Conservation (phyloP, 2,113 vertebrate species). For the Dasyprocta punctata region DNA sequence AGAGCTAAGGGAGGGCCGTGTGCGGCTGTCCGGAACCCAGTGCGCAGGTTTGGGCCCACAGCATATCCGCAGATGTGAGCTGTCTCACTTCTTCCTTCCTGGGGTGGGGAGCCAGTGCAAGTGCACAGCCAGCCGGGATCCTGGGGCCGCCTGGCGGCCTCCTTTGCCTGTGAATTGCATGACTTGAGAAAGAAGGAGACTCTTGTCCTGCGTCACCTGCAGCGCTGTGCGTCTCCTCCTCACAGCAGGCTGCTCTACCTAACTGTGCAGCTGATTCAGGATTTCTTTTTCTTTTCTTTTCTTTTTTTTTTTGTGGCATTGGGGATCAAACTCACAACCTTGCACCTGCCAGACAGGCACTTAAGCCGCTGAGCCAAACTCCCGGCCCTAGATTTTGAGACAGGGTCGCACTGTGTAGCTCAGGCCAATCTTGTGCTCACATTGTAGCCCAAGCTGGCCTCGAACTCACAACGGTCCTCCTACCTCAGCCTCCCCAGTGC, state of each 20-base stretch:
- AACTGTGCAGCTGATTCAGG: neutral
- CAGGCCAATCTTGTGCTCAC: no score
- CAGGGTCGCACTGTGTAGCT: no score
- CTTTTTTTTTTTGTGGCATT: no score
- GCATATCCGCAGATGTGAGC: neutral
- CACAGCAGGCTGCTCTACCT: neutral
- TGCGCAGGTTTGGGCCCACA: neutral
- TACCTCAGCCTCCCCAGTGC: no score
- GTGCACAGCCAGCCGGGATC: neutral
- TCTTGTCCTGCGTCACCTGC: neutral
- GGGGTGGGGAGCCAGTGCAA: neutral
- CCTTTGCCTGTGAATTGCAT: neutral
- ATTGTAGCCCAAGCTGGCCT: no score
- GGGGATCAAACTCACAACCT: no score
- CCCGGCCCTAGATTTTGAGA: no score
- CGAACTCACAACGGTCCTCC: no score
- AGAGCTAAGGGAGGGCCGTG: neutral
- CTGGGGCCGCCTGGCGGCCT: neutral
- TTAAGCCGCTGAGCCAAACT: no score
- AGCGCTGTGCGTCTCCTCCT: neutral
- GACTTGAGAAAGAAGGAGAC: neutral
- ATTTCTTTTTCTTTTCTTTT: neutral
- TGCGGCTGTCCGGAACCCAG: neutral
- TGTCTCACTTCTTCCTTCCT: neutral
- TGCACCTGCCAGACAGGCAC: no score